Conservation (phyloP, 2,888 invertebrate species). For the Leucoptera coffeella region DNA sequence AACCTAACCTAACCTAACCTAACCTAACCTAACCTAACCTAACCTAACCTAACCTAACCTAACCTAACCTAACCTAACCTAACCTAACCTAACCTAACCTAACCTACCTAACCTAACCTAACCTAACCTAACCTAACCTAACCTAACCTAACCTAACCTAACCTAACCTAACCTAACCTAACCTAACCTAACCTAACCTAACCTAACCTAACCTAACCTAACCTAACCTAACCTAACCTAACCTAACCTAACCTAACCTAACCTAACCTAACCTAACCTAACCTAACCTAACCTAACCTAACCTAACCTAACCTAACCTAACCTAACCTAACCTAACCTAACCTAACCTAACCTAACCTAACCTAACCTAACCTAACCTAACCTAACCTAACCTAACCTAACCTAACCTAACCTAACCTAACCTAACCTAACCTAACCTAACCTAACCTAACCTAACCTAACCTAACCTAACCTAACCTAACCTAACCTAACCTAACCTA, state of each 20-base stretch:
- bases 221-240: conserved; percentile 2
- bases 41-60: too few species aligned
- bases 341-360: conserved; percentile 2
- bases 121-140: conserved; percentile 7
- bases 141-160: conserved; percentile 8
- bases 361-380: conserved; percentile 3
- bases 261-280: conserved; percentile 11
- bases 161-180: conserved; percentile 6
- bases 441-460: conserved; percentile 3
- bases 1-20: conserved; percentile 9
- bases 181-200: conserved; percentile 2
- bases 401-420: conserved; percentile 3
- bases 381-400: conserved; percentile 3
- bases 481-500: conserved; percentile 3
- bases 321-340: conserved; percentile 1
- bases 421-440: conserved; percentile 3
- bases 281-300: conserved; percentile 8
- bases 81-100: conserved; percentile 1
- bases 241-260: conserved; percentile 8
- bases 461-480: conserved; percentile 3
- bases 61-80: conserved; percentile 2
- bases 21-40: too few species aligned
- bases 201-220: conserved; percentile 2
- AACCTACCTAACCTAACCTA: too few species aligned
- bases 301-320: too few species aligned